phyloP scores from a whole-genome alignment of 2,888 invertebrate species.

The Drosophila ustulata region DNA sequence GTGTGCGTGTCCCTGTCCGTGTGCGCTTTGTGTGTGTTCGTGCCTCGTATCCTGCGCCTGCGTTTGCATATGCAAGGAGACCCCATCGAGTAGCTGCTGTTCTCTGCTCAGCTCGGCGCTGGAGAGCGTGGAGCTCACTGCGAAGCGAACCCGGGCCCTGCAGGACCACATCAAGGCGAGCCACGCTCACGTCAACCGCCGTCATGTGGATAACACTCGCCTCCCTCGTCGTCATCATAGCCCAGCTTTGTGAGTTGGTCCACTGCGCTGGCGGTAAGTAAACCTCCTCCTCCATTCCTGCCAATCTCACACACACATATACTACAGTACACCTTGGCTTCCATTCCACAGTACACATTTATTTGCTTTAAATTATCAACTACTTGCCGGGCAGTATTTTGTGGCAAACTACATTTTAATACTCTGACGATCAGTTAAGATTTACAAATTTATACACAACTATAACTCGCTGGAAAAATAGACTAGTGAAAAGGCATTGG shows the following conservation, averaged over 20 bases:
- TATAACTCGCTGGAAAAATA: no score
- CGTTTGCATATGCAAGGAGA: conserved; percentile 15
- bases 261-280: conserved; percentile 85
- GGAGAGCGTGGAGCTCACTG: conserved; percentile 4
- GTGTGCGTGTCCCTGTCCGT: neutral
- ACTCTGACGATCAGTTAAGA: no score
- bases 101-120: no score
- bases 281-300: neutral
- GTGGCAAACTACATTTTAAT: no score
- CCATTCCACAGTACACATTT: no score
- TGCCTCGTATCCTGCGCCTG: conserved; percentile 1
- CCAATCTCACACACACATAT: conserved; percentile 1
- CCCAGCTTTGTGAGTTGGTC: conserved; percentile 84
- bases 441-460: no score
- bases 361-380: no score
- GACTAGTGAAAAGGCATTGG: no score
- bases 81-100: conserved; percentile 3
- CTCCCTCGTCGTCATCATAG: conserved; percentile 83
- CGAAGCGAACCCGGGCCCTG: conserved; percentile 7
- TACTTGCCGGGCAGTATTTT: no score
- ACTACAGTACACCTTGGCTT: neutral
- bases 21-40: no score
- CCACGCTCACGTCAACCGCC: conserved; percentile 57
- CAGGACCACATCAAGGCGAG: neutral
- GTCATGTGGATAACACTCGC: conserved; percentile 85